Conservation (phyloP, 2,797 vertebrate genomes). For the Clangula hyemalis region DNA sequence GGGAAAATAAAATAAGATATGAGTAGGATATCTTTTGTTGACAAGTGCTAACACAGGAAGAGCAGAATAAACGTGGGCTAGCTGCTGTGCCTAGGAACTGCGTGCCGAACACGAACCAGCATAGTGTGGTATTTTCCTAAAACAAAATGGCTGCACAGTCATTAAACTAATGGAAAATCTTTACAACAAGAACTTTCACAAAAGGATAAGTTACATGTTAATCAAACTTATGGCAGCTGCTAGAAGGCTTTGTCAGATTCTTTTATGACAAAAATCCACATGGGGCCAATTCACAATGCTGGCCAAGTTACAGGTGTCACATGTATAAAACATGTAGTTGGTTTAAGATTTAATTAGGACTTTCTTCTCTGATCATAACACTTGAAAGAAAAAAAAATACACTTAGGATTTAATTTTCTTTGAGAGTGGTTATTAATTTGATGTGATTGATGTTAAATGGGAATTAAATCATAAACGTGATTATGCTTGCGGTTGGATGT, state of each 20-base stretch:
- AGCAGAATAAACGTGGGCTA: not conserved
- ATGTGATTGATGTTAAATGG: constrained; percentile 77
- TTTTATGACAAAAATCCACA: constrained; percentile 50
- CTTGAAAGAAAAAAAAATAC: constrained; percentile 65
- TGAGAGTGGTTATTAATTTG: constrained; percentile 78
- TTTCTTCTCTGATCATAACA: constrained; percentile 56
- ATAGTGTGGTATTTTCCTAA: not conserved
- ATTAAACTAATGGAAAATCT: constrained; percentile 49
- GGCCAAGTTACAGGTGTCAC: constrained; percentile 53
- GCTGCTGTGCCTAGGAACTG: not conserved
- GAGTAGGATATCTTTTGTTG: not conserved
- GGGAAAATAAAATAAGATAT: not conserved
- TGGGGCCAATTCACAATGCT: constrained; percentile 43
- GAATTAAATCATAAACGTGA: constrained; percentile 80
- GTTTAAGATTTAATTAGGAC: constrained; percentile 76
- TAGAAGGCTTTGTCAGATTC: constrained; percentile 24
- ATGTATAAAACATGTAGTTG: constrained; percentile 44
- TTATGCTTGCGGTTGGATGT: constrained; percentile 51
- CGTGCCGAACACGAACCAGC: not conserved
- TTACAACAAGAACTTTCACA: constrained; percentile 39
- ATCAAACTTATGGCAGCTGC: constrained; percentile 59
- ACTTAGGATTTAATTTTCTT: constrained; percentile 71
- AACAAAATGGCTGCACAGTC: constrained; percentile 28
- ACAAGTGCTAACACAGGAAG: not conserved
- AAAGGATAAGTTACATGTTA: constrained; percentile 13